Evolutionary conservation across 2,888 invertebrate species (phyloP).

Genomic region (Heliconius sara): DNA sequence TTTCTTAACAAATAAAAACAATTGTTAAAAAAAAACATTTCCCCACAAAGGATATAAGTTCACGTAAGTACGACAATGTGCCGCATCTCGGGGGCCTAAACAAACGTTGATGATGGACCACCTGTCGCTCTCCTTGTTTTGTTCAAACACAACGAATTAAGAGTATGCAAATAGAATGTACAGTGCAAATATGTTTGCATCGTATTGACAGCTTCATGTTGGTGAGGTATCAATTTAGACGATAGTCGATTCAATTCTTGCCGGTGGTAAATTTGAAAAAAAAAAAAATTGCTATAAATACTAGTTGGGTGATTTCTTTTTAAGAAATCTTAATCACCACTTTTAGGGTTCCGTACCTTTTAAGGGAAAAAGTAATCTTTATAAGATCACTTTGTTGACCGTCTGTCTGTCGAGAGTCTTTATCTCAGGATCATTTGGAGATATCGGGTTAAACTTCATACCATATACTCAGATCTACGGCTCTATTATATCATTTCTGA

Average conservation of each 20-base stretch:
- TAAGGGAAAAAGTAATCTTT: too few relatives aligned
- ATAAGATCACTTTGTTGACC: too few relatives aligned
- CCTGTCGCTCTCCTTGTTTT: constrained; percentile 17
- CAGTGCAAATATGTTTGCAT: neutral
- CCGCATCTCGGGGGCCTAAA: constrained; percentile 20
- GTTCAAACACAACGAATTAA: constrained; percentile 21
- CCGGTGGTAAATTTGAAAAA: too few relatives aligned
- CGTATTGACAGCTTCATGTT: neutral
- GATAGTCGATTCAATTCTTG: neutral
- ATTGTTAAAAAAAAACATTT: neutral
- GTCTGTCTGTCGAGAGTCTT: too few relatives aligned
- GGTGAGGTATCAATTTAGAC: neutral
- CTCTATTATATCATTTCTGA: too few relatives aligned
- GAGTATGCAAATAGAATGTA: constrained; percentile 1
- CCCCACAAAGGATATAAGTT: neutral
- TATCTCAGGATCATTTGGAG: too few relatives aligned
- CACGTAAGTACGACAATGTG: constrained; percentile 5
- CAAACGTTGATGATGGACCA: constrained; percentile 17
- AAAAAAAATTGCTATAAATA: too few relatives aligned
- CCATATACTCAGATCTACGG: too few relatives aligned
- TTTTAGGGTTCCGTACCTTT: too few relatives aligned
- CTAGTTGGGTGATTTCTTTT: too few relatives aligned
- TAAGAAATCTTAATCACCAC: too few relatives aligned
- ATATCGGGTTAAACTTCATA: too few relatives aligned
- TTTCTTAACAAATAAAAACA: neutral